phyloP scores from a whole-genome alignment of 2,888 invertebrate species.

The Eristalinus aeneus region DNA sequence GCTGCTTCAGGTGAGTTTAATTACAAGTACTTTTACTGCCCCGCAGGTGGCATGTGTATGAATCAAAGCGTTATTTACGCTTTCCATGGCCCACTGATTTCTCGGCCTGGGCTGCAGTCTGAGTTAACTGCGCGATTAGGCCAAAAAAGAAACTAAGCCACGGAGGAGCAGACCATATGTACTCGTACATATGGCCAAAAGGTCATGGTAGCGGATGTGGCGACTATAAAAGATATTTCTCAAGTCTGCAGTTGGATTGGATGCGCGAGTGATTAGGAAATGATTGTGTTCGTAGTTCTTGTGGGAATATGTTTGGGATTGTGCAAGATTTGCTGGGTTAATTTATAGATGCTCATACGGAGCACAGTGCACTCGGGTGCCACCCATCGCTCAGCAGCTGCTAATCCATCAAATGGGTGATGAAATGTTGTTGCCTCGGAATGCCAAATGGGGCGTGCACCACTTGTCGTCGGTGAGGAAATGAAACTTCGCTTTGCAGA shows the following conservation, averaged over 20 bases:
- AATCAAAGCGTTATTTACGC: slow-evolving; percentile 21
- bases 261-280: background rate
- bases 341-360: background rate
- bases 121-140: background rate
- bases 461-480: background rate
- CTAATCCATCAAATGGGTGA: background rate
- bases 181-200: background rate
- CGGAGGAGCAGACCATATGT: background rate
- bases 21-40: slow-evolving; percentile 29
- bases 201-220: background rate
- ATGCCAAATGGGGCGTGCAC: background rate
- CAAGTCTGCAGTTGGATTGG: background rate
- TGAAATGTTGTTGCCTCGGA: background rate
- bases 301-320: background rate
- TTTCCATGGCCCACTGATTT: slow-evolving; percentile 16
- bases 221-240: background rate
- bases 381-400: background rate
- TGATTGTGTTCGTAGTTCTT: background rate
- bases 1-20: slow-evolving; percentile 26
- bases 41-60: slow-evolving; percentile 30
- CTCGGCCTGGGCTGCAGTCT: background rate
- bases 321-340: background rate
- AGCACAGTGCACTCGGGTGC: background rate
- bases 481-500: background rate
- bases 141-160: background rate